Percentiles rank a stretch among this genome's conserved stretches.
phyloP scores from a whole-genome alignment of 2,113 vertebrate genomes.

The Oreochromis aureus region DNA sequence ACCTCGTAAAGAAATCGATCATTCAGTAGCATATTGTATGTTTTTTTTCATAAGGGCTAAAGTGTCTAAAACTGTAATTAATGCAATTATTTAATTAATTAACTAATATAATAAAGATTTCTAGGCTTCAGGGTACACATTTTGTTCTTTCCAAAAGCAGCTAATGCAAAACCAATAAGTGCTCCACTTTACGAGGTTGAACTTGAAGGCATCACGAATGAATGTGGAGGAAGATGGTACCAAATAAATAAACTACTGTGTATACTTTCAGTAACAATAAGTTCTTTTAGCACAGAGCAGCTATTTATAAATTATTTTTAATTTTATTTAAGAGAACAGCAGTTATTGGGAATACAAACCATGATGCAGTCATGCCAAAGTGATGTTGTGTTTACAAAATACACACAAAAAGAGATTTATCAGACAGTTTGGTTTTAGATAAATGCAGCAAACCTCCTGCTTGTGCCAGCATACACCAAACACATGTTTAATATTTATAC shows the following conservation, averaged over 20 bases:
- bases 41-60: not conserved
- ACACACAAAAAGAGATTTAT: not conserved
- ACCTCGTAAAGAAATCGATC: not conserved
- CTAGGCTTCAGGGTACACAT: too few relatives aligned
- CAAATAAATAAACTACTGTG: not conserved
- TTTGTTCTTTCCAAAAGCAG: not conserved
- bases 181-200: not conserved
- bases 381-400: not conserved
- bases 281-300: not conserved
- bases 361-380: not conserved
- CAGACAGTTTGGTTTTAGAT: not conserved
- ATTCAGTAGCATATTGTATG: not conserved
- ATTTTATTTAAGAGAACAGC: not conserved
- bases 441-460: not conserved
- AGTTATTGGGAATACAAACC: not conserved
- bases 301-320: not conserved
- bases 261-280: not conserved
- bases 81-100: not conserved
- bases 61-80: not conserved
- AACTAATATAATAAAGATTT: not conserved
- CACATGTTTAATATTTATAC: not conserved
- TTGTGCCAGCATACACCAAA: not conserved
- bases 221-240: not conserved
- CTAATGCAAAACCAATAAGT: not conserved
- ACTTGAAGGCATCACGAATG: not conserved